Evolutionary conservation across 2,113 vertebrate species (phyloP).

Genomic region (Ciconia boyciana): DNA sequence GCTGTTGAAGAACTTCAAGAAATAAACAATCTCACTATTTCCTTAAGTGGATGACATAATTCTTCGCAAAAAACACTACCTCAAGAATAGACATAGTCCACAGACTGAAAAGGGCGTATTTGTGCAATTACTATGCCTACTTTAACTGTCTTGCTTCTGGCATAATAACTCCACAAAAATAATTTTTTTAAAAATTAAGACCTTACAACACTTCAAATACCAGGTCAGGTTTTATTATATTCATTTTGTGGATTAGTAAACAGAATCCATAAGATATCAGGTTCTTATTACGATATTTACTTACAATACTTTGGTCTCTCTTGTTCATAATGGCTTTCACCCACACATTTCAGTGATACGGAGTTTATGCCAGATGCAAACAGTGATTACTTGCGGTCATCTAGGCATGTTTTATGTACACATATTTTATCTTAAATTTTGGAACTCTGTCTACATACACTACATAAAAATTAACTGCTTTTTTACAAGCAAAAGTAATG

Average conservation of each 20-base stretch:
- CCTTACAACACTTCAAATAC: not conserved
- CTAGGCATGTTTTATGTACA: not conserved
- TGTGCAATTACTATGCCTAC: not conserved
- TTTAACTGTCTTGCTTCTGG: not conserved
- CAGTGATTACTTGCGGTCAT: not conserved
- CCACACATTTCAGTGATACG: not conserved
- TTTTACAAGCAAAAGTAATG: not conserved
- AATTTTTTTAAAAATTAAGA: not conserved
- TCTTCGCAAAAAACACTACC: not conserved
- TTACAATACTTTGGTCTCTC: not conserved
- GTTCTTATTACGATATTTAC: not conserved
- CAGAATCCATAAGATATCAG: not conserved
- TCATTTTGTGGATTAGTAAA: not conserved
- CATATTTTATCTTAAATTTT: not conserved
- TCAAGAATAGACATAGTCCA: not conserved
- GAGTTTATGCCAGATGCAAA: not conserved
- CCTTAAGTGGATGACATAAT: constrained; percentile 26
- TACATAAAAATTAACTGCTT: not conserved
- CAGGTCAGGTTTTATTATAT: not conserved
- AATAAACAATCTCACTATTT: constrained; percentile 56
- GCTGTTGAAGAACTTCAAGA: constrained; percentile 43
- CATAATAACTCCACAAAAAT: not conserved
- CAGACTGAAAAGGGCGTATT: not conserved
- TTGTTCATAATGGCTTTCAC: not conserved
- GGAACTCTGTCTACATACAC: not conserved